Percentiles rank a stretch among this genome's conserved stretches.
Conservation (phyloP, 2,888 invertebrate genomes). For the Catocala nupta region DNA sequence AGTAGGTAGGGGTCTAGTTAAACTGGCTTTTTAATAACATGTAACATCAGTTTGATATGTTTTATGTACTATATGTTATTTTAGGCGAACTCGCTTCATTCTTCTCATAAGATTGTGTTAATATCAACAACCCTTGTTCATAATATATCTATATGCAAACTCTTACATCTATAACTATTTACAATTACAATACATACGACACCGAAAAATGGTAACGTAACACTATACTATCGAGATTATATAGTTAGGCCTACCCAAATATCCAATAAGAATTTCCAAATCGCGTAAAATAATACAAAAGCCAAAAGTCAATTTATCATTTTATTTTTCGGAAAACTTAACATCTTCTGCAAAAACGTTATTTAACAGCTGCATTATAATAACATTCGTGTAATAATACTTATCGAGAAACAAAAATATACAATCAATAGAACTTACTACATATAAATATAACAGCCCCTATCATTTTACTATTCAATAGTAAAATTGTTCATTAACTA, state of each 20-base stretch:
- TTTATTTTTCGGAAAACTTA: conserved; percentile 26
- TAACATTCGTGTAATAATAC: conserved; percentile 59
- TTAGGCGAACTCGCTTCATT: conserved; percentile 70
- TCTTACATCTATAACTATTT: conserved; percentile 65
- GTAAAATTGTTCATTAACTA: conserved; percentile 76
- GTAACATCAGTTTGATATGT: conserved; percentile 81
- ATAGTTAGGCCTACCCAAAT: conserved; percentile 75
- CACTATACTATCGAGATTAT: conserved; percentile 72
- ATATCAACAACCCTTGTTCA: conserved; percentile 65
- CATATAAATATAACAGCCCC: conserved; percentile 85
- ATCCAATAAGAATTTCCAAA: conserved; percentile 57
- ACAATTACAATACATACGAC: conserved; percentile 68
- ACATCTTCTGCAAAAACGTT: conserved; percentile 29
- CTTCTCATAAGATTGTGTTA: conserved; percentile 74
- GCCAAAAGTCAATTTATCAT: conserved; percentile 34
- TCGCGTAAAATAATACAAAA: conserved; percentile 60
- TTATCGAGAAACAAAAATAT: conserved; percentile 77
- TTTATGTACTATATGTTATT: conserved; percentile 82
- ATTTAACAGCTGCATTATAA: conserved; percentile 50
- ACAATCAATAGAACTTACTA: conserved; percentile 74
- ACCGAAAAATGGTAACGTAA: conserved; percentile 77
- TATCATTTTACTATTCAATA: conserved; percentile 84
- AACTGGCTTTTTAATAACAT: conserved; percentile 61
- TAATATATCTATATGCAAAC: conserved; percentile 60
- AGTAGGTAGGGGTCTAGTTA: conserved; percentile 46